Conservation (phyloP, 2,113 vertebrate genomes). For the Falcunculus frontatus region DNA sequence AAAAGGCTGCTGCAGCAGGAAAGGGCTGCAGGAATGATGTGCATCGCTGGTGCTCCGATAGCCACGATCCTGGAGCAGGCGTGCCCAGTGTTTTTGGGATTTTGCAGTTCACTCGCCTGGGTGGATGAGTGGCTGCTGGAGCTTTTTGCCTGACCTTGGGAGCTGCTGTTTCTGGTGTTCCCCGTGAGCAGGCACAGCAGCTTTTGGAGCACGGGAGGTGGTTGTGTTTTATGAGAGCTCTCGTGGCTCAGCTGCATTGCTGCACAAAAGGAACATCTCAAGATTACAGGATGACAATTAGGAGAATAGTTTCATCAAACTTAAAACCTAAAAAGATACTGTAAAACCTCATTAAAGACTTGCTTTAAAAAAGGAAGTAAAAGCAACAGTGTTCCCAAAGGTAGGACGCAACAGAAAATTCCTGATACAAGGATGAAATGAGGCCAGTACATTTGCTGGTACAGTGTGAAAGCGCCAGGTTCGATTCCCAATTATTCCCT, state of each 20-base stretch:
- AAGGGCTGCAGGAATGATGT: background rate
- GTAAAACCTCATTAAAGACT: background rate
- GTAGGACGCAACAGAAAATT: background rate
- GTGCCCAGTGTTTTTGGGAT: background rate
- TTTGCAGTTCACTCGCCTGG: background rate
- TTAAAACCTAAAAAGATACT: background rate
- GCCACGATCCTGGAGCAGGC: background rate
- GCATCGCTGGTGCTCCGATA: accelerated
- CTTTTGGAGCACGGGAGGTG: background rate
- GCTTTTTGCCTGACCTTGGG: background rate
- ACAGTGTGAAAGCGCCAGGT: background rate
- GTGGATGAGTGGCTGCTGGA: background rate
- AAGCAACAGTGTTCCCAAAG: accelerated
- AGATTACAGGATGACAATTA: background rate
- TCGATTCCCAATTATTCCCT: background rate
- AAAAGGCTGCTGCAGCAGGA: background rate
- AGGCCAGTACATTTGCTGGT: background rate
- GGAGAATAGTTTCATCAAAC: background rate
- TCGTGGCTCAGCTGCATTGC: background rate
- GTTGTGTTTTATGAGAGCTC: background rate
- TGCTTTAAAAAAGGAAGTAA: background rate
- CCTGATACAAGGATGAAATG: background rate
- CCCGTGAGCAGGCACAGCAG: accelerated
- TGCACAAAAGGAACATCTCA: background rate
- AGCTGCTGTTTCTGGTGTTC: background rate